Conservation (phyloP, 1,140 invertebrate genomes). For the Prorops nasuta region DNA sequence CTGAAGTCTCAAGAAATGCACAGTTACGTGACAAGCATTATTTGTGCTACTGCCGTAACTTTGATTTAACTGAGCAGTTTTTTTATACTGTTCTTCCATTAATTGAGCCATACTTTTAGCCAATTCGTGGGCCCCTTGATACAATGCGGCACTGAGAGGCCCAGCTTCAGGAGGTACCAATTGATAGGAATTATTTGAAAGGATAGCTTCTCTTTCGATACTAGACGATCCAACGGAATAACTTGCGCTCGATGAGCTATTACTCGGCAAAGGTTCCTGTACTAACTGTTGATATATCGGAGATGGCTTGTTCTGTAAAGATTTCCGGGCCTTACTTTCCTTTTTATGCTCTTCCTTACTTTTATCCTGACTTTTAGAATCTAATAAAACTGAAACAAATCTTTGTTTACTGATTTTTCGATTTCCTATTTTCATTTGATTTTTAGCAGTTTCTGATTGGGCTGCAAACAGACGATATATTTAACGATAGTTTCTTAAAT, state of each 20-base stretch:
- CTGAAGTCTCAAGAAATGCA: constrained; percentile 62
- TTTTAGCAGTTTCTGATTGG: not conserved
- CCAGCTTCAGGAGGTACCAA: constrained; percentile 52
- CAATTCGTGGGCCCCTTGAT: constrained; percentile 42
- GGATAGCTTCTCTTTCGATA: not conserved
- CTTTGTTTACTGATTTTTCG: too few species aligned
- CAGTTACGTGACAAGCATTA: constrained; percentile 54
- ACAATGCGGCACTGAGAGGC: constrained; percentile 50
- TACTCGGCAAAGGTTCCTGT: constrained; percentile 15
- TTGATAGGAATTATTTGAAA: constrained; percentile 24
- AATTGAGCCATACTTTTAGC: constrained; percentile 43
- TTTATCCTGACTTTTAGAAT: not conserved
- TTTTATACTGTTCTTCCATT: constrained; percentile 46
- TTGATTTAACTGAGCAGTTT: constrained; percentile 36
- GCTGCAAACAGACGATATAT: not conserved
- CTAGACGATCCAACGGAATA: not conserved
- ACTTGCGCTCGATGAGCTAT: constrained; percentile 10
- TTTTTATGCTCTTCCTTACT: constrained; percentile 10
- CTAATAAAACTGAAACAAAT: too few species aligned
- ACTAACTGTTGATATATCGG: not conserved
- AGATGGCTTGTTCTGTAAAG: constrained; percentile 39
- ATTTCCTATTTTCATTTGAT: too few species aligned
- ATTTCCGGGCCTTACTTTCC: constrained; percentile 43
- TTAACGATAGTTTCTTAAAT: not conserved
- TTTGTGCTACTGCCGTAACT: constrained; percentile 25